Conservation (phyloP, 1,140 invertebrate species). For the Trichoplusia ni region DNA sequence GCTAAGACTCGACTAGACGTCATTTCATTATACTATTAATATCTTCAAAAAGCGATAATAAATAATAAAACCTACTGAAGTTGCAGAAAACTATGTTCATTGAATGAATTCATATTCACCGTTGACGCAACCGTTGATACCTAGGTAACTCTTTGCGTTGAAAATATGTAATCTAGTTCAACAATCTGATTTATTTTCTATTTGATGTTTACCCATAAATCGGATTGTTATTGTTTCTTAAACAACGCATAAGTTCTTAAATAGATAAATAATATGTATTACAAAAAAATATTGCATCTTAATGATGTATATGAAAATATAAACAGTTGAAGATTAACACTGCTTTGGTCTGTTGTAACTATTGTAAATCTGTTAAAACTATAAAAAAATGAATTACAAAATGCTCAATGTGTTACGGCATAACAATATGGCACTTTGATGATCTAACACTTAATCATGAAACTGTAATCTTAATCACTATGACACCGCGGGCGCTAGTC, state of each 20-base stretch:
- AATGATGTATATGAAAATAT: slow-evolving; percentile 26
- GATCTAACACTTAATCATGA: slow-evolving; percentile 72
- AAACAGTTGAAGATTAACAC: slow-evolving; percentile 35
- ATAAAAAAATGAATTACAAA: slow-evolving; percentile 32
- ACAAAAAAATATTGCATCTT: slow-evolving; percentile 29
- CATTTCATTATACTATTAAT: slow-evolving; percentile 24
- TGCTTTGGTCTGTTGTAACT: slow-evolving; percentile 15
- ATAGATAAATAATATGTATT: slow-evolving; percentile 19
- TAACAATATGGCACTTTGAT: slow-evolving; percentile 36
- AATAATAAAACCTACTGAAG: slow-evolving; percentile 24
- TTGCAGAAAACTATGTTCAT: slow-evolving; percentile 5
- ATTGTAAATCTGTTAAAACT: slow-evolving; percentile 30
- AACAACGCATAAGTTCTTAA: slow-evolving; percentile 16
- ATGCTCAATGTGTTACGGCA: slow-evolving; percentile 28
- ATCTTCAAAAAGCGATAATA: slow-evolving; percentile 26
- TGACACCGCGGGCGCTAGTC: slow-evolving; percentile 37
- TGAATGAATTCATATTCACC: slow-evolving; percentile 10
- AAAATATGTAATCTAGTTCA: slow-evolving; percentile 10
- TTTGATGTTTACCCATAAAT: slow-evolving; percentile 23
- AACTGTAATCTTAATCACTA: slow-evolving; percentile 76
- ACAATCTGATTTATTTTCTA: slow-evolving; percentile 14
- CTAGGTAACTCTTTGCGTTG: slow-evolving; percentile 1
- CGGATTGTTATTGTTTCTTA: slow-evolving; percentile 20
- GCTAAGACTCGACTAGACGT: slow-evolving; percentile 24
- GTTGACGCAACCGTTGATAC: slow-evolving; percentile 1